Evolutionary conservation across 2,797 vertebrate genomes (phyloP), one percentile per base, ranked within the genome.

Genomic region (Clangula hyemalis): DNA sequence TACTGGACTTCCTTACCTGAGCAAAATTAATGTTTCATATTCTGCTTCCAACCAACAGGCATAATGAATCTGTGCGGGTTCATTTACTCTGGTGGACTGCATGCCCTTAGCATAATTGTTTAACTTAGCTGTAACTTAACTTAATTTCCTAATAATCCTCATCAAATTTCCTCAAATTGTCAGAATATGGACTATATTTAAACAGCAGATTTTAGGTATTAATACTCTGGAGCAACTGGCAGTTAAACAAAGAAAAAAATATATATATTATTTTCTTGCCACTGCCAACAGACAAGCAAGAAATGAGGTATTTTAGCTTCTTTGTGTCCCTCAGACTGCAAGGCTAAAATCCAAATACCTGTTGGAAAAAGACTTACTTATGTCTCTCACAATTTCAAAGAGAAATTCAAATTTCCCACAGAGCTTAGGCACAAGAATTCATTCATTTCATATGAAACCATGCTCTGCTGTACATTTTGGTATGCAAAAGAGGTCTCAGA

Each of bases 111-210:
- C 3, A 0, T 68, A 80, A 62, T 61, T 85, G 51, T 87, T 94
- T 94, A 78, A 92, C 83, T 93, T 41, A 77, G 57, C 17, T 8
- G n/a, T 54, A 93, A 85, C 41, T 64, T 90, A 56, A 92, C 58
- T 72, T 85, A 84, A 84, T 94, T 97, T 97, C 69, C 92, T 85
- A 80, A 90, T 90, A 94, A 85, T 79, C 24, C 38, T 94, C 90
- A 95, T 92, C 93, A 95, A 86, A 96, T 95, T 95, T 94, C 71
- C 78, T 87, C 79, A 72, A 80, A 64, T 45, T 89, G 66, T 80
- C 49, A 76, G 85, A 96, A 94, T 77, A 94, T 49, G 96, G 83
- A 34, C 24, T 57, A 28, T 49, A 69, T 88, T 95, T 76, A 94
- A 89, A 84, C 2, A 53, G 60, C 39, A 93, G 89, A 84, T 93